Conservation (phyloP, 2,113 vertebrate genomes). For the Stegostoma tigrinum region DNA sequence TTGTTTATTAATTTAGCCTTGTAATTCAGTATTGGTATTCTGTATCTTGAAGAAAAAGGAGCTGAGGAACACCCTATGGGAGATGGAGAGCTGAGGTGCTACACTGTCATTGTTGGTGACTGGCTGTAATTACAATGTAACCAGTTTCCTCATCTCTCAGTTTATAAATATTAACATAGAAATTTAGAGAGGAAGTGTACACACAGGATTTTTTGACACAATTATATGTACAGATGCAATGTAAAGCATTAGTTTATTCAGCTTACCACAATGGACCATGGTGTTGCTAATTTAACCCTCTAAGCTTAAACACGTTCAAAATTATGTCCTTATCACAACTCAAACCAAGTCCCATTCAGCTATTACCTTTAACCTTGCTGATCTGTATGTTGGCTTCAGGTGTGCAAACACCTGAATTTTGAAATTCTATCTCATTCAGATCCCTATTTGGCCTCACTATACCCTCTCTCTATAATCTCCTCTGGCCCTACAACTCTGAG, state of each 20-base stretch:
- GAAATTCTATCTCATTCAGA: background rate
- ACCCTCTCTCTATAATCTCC: background rate
- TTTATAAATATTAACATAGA: background rate
- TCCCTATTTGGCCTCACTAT: background rate
- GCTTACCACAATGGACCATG: background rate
- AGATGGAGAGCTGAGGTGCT: background rate
- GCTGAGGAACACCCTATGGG: background rate
- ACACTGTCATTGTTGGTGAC: background rate
- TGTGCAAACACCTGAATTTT: background rate
- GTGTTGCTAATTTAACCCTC: background rate
- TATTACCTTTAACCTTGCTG: background rate
- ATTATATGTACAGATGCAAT: background rate
- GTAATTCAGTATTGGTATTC: background rate
- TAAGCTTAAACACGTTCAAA: background rate
- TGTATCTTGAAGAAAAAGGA: background rate
- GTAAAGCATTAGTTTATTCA: background rate
- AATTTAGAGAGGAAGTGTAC: background rate
- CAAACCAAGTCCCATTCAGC: background rate
- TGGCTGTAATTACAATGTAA: background rate
- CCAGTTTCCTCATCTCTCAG: background rate
- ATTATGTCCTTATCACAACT: background rate
- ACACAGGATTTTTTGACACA: background rate
- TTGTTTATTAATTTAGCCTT: background rate
- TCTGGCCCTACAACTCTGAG: background rate
- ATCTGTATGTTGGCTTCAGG: background rate